These are phyloP conservation scores for Hypotaenidia philippensis DNA, from an alignment of 2,797 vertebrate species.

Conservation along the genomic window DNA sequence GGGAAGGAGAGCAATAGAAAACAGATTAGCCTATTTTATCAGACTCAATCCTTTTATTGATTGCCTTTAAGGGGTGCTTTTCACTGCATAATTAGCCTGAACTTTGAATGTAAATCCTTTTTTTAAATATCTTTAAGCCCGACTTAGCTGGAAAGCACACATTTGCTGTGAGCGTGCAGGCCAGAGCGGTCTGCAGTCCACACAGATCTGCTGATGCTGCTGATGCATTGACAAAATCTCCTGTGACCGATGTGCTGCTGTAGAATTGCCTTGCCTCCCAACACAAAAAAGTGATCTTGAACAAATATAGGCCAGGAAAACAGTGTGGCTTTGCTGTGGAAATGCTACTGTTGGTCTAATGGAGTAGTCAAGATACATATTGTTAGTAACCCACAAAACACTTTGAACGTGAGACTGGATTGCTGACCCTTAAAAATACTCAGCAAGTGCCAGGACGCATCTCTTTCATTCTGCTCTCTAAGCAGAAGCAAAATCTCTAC, in stretches of 20 bases:
- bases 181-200: neutral
- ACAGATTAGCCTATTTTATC: neutral
- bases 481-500: neutral
- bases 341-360: neutral
- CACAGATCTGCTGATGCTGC: neutral
- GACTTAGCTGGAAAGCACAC: neutral
- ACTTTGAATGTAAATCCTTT: neutral
- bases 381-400: neutral
- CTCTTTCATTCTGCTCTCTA: neutral
- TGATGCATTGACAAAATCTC: neutral
- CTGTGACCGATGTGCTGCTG: neutral
- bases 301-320: neutral
- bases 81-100: neutral
- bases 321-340: neutral
- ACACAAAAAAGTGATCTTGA: neutral
- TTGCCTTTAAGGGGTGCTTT: neutral
- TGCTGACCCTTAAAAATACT: neutral
- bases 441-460: neutral
- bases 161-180: neutral
- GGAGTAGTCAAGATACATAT: neutral
- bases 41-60: neutral
- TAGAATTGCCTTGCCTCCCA: neutral
- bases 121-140: neutral
- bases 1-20: neutral
- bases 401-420: neutral